Percentiles rank a stretch among this genome's conserved stretches.
These are phyloP conservation scores for Cataglyphis rosenhaueri DNA, from an alignment of 2,888 invertebrate genomes.

Conservation along the genomic window DNA sequence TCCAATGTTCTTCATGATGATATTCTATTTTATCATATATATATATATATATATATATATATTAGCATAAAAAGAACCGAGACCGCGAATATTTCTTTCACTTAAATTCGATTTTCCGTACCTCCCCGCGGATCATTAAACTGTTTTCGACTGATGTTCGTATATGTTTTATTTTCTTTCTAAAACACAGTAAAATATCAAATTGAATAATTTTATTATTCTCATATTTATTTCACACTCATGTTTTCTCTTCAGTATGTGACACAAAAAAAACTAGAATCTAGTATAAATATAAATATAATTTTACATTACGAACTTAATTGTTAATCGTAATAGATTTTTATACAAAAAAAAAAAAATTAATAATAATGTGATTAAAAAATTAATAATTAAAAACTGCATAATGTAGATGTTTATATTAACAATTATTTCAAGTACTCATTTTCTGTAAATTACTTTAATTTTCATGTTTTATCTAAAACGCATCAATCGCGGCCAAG, in stretches of 20 bases:
- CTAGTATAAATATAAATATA: not conserved
- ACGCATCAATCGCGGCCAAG: not conserved
- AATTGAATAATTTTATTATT: slow-evolving; percentile 6
- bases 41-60: too few species aligned
- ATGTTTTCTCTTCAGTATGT: not conserved
- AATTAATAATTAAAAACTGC: not conserved
- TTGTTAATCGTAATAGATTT: too few species aligned
- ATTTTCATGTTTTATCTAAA: too few species aligned
- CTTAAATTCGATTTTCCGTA: slow-evolving; percentile 26
- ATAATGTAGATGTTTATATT: not conserved
- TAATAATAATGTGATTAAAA: not conserved
- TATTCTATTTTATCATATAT: not conserved
- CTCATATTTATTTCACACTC: not conserved
- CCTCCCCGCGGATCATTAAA: not conserved
- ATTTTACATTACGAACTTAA: not conserved
- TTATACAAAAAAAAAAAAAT: too few species aligned
- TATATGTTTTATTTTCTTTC: not conserved
- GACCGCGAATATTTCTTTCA: slow-evolving; percentile 4
- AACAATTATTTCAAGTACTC: not conserved
- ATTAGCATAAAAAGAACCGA: slow-evolving; percentile 25
- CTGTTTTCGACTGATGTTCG: not conserved
- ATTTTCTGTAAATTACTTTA: too few species aligned
- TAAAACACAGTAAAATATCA: not conserved
- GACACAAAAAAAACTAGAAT: not conserved
- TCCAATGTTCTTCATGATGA: not conserved